Base-by-base conservation (phyloP, 30 jellyfish, hydroid and myxozoan species). In the Hydractinia echinata region DNA sequence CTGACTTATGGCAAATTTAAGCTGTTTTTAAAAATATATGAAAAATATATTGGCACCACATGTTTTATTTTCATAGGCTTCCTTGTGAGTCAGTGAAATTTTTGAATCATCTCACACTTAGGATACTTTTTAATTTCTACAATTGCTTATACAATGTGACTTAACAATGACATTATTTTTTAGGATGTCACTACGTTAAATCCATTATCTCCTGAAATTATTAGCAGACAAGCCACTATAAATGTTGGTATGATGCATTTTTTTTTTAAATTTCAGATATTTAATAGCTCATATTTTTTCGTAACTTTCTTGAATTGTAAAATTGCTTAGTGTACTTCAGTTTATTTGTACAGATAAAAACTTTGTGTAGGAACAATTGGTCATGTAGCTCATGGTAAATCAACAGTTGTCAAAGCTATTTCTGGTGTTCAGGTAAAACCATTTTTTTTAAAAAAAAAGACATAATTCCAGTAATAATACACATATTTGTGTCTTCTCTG, bases 371-470 rank as follows among this genome's bases (percentile, higher is more conserved):
- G 99, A 19, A 94, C 99, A 52, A 94, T 94, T 84, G 99, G 99
- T 5, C 99, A 94, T 83, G 99, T 94, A 58, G 99, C 99, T 51
- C 99, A 94, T 69, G 99, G 99, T 4, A 94, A 94, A 61, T 94
- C 99, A 11, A 94, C 99, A 5, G 97, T 94, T 50, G 99, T 94
- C 6, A 94, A 94, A 76, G 97, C 99, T 18, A 94, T 94, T 55
- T 94, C 99, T 73, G 99, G 99, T 10, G 99, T 94, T 1, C 99
- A 94, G 96, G 99, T 94, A 72, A 30, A 30, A 30, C 44, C 44
- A 30, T 30, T 30, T 30, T 30, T 30, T 30, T 30, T 30, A 30
- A 30, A 30, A 30, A 30, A 30, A 2, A n/a, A n/a, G n/a, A n/a
- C n/a, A 16, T 1, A 76, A n/a, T 52, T 76, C 0, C 49, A 14